Percentiles rank a stretch among this genome's conserved stretches.
Evolutionary conservation across 2,113 vertebrate genomes (phyloP).

Genomic region (Ophthalmotilapia sp.): DNA sequence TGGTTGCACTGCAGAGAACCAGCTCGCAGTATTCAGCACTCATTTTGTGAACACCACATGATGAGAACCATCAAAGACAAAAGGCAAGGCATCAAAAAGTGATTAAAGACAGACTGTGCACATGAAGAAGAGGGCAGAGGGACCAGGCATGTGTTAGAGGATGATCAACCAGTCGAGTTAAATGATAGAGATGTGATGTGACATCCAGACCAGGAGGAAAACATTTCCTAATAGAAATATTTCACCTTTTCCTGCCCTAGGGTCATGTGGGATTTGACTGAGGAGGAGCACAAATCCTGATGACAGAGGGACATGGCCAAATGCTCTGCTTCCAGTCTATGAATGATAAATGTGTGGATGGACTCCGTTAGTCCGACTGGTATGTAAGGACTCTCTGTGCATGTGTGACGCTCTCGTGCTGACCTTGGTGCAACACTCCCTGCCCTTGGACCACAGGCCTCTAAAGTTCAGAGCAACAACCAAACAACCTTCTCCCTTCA

Average conservation of each 20-base stretch:
- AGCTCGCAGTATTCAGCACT: background rate
- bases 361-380: background rate
- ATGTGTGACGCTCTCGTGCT: background rate
- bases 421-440: background rate
- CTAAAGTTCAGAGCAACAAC: background rate
- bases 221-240: background rate
- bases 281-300: background rate
- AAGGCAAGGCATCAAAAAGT: background rate
- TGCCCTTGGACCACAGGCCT: background rate
- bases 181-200: background rate
- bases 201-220: background rate
- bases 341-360: background rate
- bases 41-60: background rate
- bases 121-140: background rate
- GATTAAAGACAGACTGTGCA: background rate
- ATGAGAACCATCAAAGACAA: conserved; percentile 31
- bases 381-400: background rate
- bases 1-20: background rate
- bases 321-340: background rate
- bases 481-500: background rate
- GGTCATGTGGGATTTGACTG: background rate
- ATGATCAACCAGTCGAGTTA: background rate
- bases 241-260: background rate
- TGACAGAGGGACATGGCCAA: background rate
- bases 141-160: background rate